These are phyloP conservation scores for Xenopus laevis DNA, from an alignment of 2,113 vertebrate species.

Conservation along the genomic window DNA sequence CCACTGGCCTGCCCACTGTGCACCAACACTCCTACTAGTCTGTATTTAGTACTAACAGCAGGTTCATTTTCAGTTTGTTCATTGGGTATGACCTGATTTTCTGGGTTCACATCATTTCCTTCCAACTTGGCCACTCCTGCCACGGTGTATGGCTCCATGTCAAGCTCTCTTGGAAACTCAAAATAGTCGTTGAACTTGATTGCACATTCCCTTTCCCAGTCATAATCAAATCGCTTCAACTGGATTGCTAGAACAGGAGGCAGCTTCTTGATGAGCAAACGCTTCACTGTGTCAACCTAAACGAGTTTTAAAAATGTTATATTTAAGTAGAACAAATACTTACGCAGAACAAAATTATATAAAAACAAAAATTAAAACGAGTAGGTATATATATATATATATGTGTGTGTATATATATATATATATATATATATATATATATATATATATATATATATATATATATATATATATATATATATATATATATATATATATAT, in stretches of 20 bases:
- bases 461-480: too few relatives aligned
- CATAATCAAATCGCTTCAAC: slow-evolving; percentile 96
- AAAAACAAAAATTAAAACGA: too few relatives aligned
- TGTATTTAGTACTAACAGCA: slow-evolving; percentile 89
- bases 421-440: too few relatives aligned
- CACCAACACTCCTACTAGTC: slow-evolving; percentile 93
- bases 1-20: slow-evolving; percentile 98
- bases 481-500: too few relatives aligned
- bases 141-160: slow-evolving; percentile 98
- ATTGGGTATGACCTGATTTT: slow-evolving; percentile 91
- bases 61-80: slow-evolving; percentile 85
- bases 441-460: too few relatives aligned
- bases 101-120: slow-evolving; percentile 90
- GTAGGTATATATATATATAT: too few relatives aligned
- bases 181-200: slow-evolving; percentile 99
- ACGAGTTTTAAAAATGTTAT: slow-evolving; percentile 31
- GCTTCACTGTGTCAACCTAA: slow-evolving; percentile 98
- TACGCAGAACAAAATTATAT: too few relatives aligned
- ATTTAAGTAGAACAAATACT: too few relatives aligned
- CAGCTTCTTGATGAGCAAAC: slow-evolving; percentile 95
- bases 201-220: slow-evolving; percentile 98
- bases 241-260: slow-evolving; percentile 97
- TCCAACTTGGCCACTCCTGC: slow-evolving; percentile 95
- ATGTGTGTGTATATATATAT: too few relatives aligned
- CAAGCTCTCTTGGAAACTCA: slow-evolving; percentile 95